phyloP scores from a whole-genome alignment of 2,797 vertebrate species.

The Spheniscus humboldti region DNA sequence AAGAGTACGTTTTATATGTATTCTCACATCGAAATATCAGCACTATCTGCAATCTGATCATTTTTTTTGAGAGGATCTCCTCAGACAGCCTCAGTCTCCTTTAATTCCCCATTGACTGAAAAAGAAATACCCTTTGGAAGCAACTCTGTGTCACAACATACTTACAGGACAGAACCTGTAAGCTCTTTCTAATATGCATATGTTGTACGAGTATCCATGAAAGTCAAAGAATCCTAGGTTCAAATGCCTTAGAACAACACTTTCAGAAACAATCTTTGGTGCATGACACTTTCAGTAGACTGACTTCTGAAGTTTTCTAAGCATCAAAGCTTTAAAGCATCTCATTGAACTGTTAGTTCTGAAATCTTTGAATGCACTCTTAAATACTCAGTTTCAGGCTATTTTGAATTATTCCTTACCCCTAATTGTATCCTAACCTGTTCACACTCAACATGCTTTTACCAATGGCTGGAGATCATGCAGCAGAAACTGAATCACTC shows the following conservation, averaged over 20 bases:
- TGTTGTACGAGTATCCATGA: rapidly evolving
- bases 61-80: not conserved
- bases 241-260: not conserved
- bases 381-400: not conserved
- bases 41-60: not conserved
- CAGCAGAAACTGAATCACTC: not conserved
- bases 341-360: not conserved
- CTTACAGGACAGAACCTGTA: not conserved
- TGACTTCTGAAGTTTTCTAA: not conserved
- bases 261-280: not conserved
- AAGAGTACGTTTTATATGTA: not conserved
- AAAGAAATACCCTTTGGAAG: not conserved
- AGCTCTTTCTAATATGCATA: rapidly evolving
- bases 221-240: rapidly evolving
- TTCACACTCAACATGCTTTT: not conserved
- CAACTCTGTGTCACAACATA: not conserved
- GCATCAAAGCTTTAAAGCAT: not conserved
- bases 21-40: not conserved
- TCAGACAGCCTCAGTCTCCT: not conserved
- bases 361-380: not conserved
- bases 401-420: not conserved
- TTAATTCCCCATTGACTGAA: not conserved
- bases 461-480: not conserved
- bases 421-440: not conserved
- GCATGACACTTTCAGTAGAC: not conserved